These are phyloP conservation scores for Drosophila antonietae DNA, from an alignment of 2,888 invertebrate genomes.

Conservation along the genomic window DNA sequence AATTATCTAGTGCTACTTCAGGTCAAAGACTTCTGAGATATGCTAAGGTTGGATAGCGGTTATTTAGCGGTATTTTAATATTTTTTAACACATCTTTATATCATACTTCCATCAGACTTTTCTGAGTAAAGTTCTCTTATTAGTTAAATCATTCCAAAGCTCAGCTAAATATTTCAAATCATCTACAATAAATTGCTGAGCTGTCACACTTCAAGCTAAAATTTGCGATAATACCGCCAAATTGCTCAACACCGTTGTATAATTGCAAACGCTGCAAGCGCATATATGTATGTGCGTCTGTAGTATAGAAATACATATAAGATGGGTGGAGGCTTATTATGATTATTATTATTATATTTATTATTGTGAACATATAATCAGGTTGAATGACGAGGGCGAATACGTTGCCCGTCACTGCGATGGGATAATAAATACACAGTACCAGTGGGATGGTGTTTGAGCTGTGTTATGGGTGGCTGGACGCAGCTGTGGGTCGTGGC, in stretches of 20 bases:
- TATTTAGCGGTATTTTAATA: neutral
- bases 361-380: slow-evolving; percentile 66
- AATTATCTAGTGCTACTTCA: too few species aligned
- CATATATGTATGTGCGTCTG: slow-evolving; percentile 2
- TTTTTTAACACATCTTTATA: neutral
- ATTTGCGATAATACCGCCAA: neutral
- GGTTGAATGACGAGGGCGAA: slow-evolving; percentile 59
- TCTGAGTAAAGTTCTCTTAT: too few species aligned
- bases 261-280: slow-evolving; percentile 11
- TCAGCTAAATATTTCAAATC: neutral
- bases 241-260: slow-evolving; percentile 6
- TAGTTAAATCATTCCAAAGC: too few species aligned
- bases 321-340: slow-evolving; percentile 2
- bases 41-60: too few species aligned
- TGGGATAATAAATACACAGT: slow-evolving; percentile 65
- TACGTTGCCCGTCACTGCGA: slow-evolving; percentile 32
- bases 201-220: neutral
- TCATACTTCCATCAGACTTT: neutral
- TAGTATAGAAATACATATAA: neutral
- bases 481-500: slow-evolving; percentile 15
- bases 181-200: neutral
- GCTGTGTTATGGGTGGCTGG: neutral
- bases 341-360: slow-evolving; percentile 49
- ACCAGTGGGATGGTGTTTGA: neutral
- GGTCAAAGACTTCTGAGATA: too few species aligned